Evolutionary conservation across 2,113 vertebrate genomes (phyloP), one percentile per base, ranked within the genome.

Genomic region (Tenebrosternarchus preto): DNA sequence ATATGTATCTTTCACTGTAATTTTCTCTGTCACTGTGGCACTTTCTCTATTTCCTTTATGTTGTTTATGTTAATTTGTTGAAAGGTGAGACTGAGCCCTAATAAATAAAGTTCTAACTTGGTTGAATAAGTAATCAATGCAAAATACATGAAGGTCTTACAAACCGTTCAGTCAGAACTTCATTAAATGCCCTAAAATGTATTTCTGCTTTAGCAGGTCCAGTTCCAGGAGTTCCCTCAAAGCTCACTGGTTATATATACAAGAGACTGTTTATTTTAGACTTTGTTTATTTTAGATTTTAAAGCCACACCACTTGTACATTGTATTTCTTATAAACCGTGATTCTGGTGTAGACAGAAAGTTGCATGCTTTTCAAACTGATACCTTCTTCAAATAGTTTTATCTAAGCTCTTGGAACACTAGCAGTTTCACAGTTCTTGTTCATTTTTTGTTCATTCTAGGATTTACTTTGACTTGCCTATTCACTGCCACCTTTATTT

Each of bases 21-120:
- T 19, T 36, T 19, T 36, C 63, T 29, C 61, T 29, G 17, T n/a
- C 31, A 39, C 64, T 68, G 7, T 68, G 31, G 2, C 31, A 17
- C n/a, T 22, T 3, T 59, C 19, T n/a, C 56, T n/a, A 0, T n/a
- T 22, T 4, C 56, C 19, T 22, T n/a, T 20, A 15, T 6, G 3
- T n/a, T 22, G n/a, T 60, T 75, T 81, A 70, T 84, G 31, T 19
- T 59, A 85, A 71, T n/a, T n/a, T n/a, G 22, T 53, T 75, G 36
- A 79, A 66, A 25, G 53, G 72, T 68, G 24, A 20, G 72, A 68
- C 56, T 66, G 27, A 15, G 55, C 70, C 33, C 29, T 56, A 24
- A 36, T 16, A 22, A 67, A 64, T 31, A 29, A 66, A 57, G 63
- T 12, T 24, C 50, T 57, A 66, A 56, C 73, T 15, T 19, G 59